These are phyloP conservation scores for Sus scrofa DNA, from an alignment of 2,113 vertebrate species.

Conservation along the genomic window DNA sequence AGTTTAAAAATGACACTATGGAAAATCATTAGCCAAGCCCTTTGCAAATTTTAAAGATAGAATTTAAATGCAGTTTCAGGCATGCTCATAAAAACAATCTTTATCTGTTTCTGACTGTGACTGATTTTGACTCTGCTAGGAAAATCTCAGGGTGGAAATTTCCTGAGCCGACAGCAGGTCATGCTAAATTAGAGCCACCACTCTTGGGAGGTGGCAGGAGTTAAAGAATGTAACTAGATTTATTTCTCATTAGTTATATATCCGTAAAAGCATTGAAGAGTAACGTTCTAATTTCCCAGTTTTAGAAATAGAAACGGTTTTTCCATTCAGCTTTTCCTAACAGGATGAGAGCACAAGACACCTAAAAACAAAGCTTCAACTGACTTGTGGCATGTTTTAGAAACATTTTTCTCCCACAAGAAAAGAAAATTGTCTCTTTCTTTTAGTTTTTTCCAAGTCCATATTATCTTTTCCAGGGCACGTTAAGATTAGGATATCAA, in stretches of 20 bases:
- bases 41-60: slow-evolving; percentile 66
- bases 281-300: slow-evolving; percentile 78
- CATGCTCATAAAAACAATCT: slow-evolving; percentile 73
- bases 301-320: slow-evolving; percentile 81
- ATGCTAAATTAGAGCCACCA: slow-evolving; percentile 68
- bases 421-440: slow-evolving; percentile 45
- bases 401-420: slow-evolving; percentile 53
- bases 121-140: slow-evolving; percentile 65
- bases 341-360: slow-evolving; percentile 50
- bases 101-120: slow-evolving; percentile 79
- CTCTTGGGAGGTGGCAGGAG: slow-evolving; percentile 60
- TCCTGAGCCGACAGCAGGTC: slow-evolving; percentile 80
- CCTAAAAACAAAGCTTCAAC: slow-evolving; percentile 27
- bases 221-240: slow-evolving; percentile 69
- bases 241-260: slow-evolving; percentile 79
- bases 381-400: slow-evolving; percentile 48
- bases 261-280: slow-evolving; percentile 74
- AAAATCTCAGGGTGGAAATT: slow-evolving; percentile 86
- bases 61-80: slow-evolving; percentile 70
- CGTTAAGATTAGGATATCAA: slow-evolving; percentile 31
- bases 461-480: slow-evolving; percentile 67
- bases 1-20: slow-evolving; percentile 71
- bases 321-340: slow-evolving; percentile 79
- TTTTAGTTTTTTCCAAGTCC: slow-evolving; percentile 56
- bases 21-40: slow-evolving; percentile 71